Evolutionary conservation across 64 coral and sea anemone species (phyloP).

Genomic region (Montipora capricornis): DNA sequence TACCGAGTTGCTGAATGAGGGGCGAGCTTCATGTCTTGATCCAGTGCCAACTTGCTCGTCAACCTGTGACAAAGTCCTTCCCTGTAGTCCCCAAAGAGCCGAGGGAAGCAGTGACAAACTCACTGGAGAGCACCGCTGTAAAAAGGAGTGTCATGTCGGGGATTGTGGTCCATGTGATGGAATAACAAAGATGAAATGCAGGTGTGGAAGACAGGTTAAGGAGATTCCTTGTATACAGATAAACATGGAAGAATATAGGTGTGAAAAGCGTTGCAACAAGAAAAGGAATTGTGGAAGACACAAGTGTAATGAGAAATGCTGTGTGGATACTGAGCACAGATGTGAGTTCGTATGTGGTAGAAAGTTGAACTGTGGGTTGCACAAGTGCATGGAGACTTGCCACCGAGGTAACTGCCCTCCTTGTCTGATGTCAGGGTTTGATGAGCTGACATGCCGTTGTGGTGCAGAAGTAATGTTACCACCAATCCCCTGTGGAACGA

Average conservation of each 20-base stretch:
- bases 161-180: slow-evolving; percentile 88
- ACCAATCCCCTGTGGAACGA: slow-evolving; percentile 97
- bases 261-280: slow-evolving; percentile 96
- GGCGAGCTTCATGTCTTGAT: slow-evolving; percentile 82
- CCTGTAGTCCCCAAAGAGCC: slow-evolving; percentile 74
- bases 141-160: slow-evolving; percentile 83
- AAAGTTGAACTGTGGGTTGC: slow-evolving; percentile 83
- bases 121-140: slow-evolving; percentile 68
- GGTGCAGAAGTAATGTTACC: slow-evolving; percentile 81
- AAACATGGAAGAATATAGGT: slow-evolving; percentile 60
- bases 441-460: slow-evolving; percentile 92
- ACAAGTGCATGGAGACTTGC: slow-evolving; percentile 87
- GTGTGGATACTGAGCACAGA: slow-evolving; percentile 76
- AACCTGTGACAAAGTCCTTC: slow-evolving; percentile 67
- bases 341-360: slow-evolving; percentile 94
- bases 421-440: slow-evolving; percentile 94
- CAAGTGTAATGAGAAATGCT: slow-evolving; percentile 95
- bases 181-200: slow-evolving; percentile 68
- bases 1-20: slow-evolving; percentile 62
- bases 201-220: slow-evolving; percentile 82
- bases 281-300: slow-evolving; percentile 90
- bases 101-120: neutral
- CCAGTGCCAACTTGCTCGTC: slow-evolving; percentile 87
- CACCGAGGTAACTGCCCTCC: slow-evolving; percentile 86
- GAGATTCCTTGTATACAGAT: slow-evolving; percentile 37